phyloP scores from a whole-genome alignment of 2,797 vertebrate species.

The Thalassophryne amazonica region DNA sequence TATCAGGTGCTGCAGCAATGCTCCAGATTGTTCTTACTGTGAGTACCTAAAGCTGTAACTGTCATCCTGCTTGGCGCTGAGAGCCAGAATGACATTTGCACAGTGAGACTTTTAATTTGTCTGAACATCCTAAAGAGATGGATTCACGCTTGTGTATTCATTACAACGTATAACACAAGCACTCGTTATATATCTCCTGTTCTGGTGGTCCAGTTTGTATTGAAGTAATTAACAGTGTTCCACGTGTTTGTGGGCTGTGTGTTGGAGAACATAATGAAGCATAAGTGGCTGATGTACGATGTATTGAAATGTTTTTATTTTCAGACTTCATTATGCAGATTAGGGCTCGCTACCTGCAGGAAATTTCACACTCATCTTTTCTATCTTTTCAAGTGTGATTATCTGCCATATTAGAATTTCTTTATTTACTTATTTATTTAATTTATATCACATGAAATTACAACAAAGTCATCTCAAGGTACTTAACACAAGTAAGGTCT shows the following conservation, averaged over 20 bases:
- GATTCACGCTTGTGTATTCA: background rate
- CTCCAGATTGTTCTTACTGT: conserved; percentile 17
- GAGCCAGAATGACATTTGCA: background rate
- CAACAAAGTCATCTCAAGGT: too few species aligned
- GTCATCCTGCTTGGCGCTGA: conserved; percentile 19
- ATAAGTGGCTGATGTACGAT: background rate
- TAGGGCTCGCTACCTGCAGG: background rate
- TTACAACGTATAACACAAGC: background rate
- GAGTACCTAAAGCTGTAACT: conserved; percentile 7
- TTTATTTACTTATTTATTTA: too few species aligned
- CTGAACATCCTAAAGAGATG: background rate
- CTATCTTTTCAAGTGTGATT: conserved; percentile 2
- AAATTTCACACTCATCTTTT: background rate
- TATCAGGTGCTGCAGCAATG: background rate
- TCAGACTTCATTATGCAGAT: background rate
- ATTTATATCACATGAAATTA: too few species aligned
- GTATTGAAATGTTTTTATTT: background rate
- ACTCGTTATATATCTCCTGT: background rate
- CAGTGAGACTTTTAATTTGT: background rate
- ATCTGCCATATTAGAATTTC: background rate
- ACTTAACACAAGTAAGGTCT: too few species aligned
- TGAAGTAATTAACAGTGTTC: background rate
- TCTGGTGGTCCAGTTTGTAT: too few species aligned
- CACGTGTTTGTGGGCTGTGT: background rate
- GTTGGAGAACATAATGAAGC: background rate